Percentiles rank a stretch among this genome's conserved stretches.
These are phyloP conservation scores for Chrosomus eos DNA, from an alignment of 2,797 vertebrate genomes.

Conservation along the genomic window DNA sequence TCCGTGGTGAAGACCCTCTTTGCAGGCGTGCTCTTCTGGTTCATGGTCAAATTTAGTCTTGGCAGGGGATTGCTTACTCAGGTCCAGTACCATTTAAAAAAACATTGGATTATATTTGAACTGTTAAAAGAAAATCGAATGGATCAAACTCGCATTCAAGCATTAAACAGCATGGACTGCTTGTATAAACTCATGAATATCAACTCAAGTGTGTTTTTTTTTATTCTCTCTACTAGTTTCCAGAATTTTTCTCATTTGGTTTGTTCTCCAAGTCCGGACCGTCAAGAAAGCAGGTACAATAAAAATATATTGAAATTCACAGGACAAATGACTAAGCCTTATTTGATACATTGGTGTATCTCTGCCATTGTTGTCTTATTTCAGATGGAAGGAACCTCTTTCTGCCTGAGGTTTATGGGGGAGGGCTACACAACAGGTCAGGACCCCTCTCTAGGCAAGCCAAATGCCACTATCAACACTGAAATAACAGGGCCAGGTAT, in stretches of 20 bases:
- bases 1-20: constrained; percentile 82
- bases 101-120: neutral
- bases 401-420: constrained; percentile 84
- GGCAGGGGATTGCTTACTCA: constrained; percentile 84
- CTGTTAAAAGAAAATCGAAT: neutral
- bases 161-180: neutral
- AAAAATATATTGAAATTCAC: neutral
- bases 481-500: constrained; percentile 87
- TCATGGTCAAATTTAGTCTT: constrained; percentile 83
- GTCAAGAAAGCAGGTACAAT: constrained; percentile 84
- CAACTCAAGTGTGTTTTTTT: neutral
- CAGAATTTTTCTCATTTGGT: constrained; percentile 85
- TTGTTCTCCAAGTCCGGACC: constrained; percentile 84
- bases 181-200: neutral
- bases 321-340: neutral
- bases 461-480: constrained; percentile 84
- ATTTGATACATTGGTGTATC: neutral
- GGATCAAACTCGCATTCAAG: neutral
- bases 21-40: constrained; percentile 83
- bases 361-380: neutral
- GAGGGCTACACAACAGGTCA: constrained; percentile 82
- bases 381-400: constrained; percentile 85
- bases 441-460: constrained; percentile 74
- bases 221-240: constrained; percentile 74
- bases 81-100: constrained; percentile 63